Conservation (phyloP, 2,888 invertebrate species). For the Pimpla rufipes region DNA sequence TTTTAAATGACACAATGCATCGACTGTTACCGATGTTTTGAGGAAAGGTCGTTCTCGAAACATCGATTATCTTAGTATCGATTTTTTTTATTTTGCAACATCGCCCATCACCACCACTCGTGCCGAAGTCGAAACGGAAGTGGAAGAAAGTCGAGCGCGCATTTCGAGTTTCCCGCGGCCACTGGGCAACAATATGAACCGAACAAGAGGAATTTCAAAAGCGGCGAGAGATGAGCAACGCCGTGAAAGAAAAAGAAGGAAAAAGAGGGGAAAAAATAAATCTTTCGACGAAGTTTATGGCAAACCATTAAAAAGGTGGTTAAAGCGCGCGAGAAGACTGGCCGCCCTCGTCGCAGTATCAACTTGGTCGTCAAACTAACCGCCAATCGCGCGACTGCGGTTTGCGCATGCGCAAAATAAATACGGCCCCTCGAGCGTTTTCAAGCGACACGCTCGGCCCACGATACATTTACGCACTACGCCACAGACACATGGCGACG, state of each 20-base stretch:
- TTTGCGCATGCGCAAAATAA: too few relatives aligned
- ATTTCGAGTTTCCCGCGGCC: neutral
- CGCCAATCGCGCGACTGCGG: slow-evolving; percentile 6
- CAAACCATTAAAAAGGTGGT: slow-evolving; percentile 35
- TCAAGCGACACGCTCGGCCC: neutral
- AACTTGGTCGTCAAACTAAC: slow-evolving; percentile 18
- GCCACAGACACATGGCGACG: neutral
- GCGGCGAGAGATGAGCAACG: slow-evolving; percentile 16
- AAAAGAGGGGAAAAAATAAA: slow-evolving; percentile 39
- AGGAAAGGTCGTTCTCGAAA: too few relatives aligned
- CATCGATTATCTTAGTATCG: too few relatives aligned
- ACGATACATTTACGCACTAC: neutral
- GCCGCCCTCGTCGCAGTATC: slow-evolving; percentile 5
- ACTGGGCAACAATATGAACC: slow-evolving; percentile 69
- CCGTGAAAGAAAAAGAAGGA: slow-evolving; percentile 14
- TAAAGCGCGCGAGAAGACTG: slow-evolving; percentile 44
- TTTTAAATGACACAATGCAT: too few relatives aligned
- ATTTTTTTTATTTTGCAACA: too few relatives aligned
- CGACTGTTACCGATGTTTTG: too few relatives aligned
- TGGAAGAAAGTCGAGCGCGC: neutral
- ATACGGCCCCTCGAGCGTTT: neutral
- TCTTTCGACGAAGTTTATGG: slow-evolving; percentile 1
- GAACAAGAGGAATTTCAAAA: slow-evolving; percentile 24
- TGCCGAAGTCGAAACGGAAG: neutral
- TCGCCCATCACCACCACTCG: too few relatives aligned